A percentile compares a stretch with the other conserved stretches of the same genome.
Conservation (phyloP, 2,888 invertebrate genomes). For the Tenthredo amoena region DNA sequence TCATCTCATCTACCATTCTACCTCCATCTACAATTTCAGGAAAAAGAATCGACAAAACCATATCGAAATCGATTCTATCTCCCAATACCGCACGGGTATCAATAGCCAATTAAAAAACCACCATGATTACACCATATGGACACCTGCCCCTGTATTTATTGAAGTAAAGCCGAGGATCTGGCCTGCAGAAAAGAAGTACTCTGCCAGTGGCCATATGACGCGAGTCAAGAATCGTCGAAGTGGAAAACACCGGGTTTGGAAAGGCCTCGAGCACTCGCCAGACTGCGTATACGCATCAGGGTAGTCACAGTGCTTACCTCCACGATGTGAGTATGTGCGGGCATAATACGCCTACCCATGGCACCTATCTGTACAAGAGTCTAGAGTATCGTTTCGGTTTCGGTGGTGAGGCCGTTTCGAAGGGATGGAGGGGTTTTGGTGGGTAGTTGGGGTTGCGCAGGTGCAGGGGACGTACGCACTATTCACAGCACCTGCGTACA, state of each 20-base stretch:
- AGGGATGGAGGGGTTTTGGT: background rate
- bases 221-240: background rate
- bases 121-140: background rate
- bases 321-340: background rate
- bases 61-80: no score
- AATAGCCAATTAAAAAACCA: background rate
- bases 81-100: background rate
- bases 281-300: background rate
- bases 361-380: background rate
- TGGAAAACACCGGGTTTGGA: slow-evolving; percentile 8
- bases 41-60: no score
- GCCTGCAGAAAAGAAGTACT: background rate
- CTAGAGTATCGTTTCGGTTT: slow-evolving; percentile 9
- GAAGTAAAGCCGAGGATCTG: background rate
- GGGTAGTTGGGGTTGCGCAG: slow-evolving; percentile 25
- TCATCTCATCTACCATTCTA: no score
- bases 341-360: background rate
- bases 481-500: slow-evolving; percentile 37
- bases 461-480: slow-evolving; percentile 35
- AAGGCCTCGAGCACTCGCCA: background rate
- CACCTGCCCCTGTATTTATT: background rate
- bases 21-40: no score
- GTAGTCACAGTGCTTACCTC: background rate
- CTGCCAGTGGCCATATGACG: slow-evolving; percentile 11
- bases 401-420: background rate